A percentile compares a stretch with the other conserved stretches of the same genome.
Evolutionary conservation across 2,113 vertebrate species (phyloP).

Genomic region (Apeltes quadracus): DNA sequence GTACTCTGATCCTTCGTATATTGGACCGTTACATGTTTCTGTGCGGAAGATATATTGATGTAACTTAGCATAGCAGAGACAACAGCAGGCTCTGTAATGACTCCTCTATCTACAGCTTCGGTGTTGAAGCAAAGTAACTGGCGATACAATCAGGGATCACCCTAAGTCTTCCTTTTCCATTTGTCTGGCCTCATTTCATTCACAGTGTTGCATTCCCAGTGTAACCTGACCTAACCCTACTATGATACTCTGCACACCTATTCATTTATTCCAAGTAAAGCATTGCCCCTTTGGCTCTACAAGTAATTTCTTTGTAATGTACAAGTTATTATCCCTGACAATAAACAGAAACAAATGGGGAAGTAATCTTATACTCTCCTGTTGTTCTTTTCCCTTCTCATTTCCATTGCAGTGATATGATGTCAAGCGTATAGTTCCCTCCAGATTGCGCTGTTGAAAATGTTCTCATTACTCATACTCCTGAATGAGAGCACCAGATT

Average conservation of each 20-base stretch:
- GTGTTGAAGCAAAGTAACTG: constrained; percentile 31
- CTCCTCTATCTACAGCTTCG: constrained; percentile 25
- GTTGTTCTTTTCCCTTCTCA: constrained; percentile 6
- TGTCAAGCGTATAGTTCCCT: background rate
- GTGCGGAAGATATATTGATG: constrained; percentile 8
- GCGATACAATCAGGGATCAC: constrained; percentile 77
- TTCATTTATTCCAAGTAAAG: constrained; percentile 64
- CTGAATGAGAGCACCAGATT: background rate
- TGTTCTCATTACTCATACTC: background rate
- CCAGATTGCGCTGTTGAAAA: constrained; percentile 34
- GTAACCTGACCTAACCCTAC: constrained; percentile 56
- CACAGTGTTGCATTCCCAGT: constrained; percentile 62
- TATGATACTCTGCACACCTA: constrained; percentile 57
- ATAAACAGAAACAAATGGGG: constrained; percentile 80
- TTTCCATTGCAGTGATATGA: background rate
- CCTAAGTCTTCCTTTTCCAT: constrained; percentile 85
- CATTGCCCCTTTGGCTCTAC: constrained; percentile 72
- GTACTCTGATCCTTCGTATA: constrained; percentile 17
- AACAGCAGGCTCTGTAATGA: constrained; percentile 5
- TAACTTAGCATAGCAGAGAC: constrained; percentile 6
- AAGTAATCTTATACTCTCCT: constrained; percentile 27
- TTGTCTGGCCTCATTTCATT: constrained; percentile 69
- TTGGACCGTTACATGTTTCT: constrained; percentile 18
- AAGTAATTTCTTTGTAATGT: constrained; percentile 81
- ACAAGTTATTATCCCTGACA: constrained; percentile 80